Percentiles rank a stretch among this genome's conserved stretches.
Evolutionary conservation across 2,888 invertebrate genomes (phyloP).

Genomic region (Coelinius sp.): DNA sequence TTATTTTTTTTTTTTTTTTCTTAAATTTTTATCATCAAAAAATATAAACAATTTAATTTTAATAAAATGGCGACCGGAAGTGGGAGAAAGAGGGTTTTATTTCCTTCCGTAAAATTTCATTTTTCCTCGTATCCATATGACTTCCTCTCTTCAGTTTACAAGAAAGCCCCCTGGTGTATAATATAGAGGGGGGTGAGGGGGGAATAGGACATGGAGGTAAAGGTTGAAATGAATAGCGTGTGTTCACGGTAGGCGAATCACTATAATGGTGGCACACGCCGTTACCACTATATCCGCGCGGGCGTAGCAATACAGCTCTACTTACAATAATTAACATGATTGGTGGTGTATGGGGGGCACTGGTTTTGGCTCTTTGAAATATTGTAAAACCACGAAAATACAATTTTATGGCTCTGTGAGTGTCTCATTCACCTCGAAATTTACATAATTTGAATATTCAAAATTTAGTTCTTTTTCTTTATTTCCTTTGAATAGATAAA

Average conservation of each 20-base stretch:
- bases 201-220: constrained; percentile 19
- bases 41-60: too few species aligned
- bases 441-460: neutral
- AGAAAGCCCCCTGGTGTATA: constrained; percentile 4
- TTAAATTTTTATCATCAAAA: too few species aligned
- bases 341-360: constrained; percentile 58
- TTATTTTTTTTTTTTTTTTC: too few species aligned
- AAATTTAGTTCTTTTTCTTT: too few species aligned
- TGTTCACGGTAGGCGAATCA: constrained; percentile 68
- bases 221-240: constrained; percentile 64
- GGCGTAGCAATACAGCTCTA: constrained; percentile 57
- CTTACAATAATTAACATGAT: constrained; percentile 69
- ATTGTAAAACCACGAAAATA: constrained; percentile 46
- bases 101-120: constrained; percentile 36
- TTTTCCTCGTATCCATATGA: constrained; percentile 27
- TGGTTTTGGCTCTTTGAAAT: constrained; percentile 53
- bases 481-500: too few species aligned
- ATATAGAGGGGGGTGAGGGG: constrained; percentile 25
- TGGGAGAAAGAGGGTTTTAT: constrained; percentile 21
- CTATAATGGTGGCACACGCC: constrained; percentile 68
- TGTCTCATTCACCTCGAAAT: neutral
- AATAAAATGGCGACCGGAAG: too few species aligned
- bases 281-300: constrained; percentile 58
- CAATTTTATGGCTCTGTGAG: neutral
- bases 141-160: constrained; percentile 18